A percentile compares a stretch with the other conserved stretches of the same genome.
phyloP scores from a whole-genome alignment of 2,888 invertebrate species.

The Athrips mouffetella region DNA sequence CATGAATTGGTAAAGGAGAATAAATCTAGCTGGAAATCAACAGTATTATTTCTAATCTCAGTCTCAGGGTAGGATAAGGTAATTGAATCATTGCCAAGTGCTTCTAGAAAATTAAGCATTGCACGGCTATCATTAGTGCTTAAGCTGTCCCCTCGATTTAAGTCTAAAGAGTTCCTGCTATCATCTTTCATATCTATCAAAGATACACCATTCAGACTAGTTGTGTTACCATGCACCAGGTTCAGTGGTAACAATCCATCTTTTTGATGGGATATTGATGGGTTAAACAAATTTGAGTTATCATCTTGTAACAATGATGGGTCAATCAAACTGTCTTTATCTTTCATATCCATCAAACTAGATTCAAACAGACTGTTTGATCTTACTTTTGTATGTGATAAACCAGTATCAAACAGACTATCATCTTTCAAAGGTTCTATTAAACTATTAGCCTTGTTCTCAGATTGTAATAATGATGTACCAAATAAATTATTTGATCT shows the following conservation, averaged over 20 bases:
- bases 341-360: slow-evolving; percentile 6
- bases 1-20: slow-evolving; percentile 63
- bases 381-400: slow-evolving; percentile 2
- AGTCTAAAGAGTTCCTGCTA: background rate
- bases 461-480: background rate
- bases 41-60: slow-evolving; percentile 60
- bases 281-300: slow-evolving; percentile 2
- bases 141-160: slow-evolving; percentile 10
- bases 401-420: background rate
- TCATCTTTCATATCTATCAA: slow-evolving; percentile 1
- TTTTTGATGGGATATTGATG: background rate
- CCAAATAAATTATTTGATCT: slow-evolving; percentile 15
- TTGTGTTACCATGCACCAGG: background rate
- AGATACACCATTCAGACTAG: slow-evolving; percentile 10
- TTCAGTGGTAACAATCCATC: background rate
- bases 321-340: slow-evolving; percentile 9
- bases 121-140: slow-evolving; percentile 30
- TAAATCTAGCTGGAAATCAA: slow-evolving; percentile 66
- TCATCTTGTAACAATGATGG: slow-evolving; percentile 4
- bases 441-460: background rate
- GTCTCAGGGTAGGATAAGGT: slow-evolving; percentile 57
- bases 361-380: slow-evolving; percentile 5
- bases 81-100: slow-evolving; percentile 51
- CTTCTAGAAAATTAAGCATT: slow-evolving; percentile 65
- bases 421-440: slow-evolving; percentile 3